phyloP scores from a whole-genome alignment of 2,113 vertebrate genomes.

The Oreochromis tanganicae region DNA sequence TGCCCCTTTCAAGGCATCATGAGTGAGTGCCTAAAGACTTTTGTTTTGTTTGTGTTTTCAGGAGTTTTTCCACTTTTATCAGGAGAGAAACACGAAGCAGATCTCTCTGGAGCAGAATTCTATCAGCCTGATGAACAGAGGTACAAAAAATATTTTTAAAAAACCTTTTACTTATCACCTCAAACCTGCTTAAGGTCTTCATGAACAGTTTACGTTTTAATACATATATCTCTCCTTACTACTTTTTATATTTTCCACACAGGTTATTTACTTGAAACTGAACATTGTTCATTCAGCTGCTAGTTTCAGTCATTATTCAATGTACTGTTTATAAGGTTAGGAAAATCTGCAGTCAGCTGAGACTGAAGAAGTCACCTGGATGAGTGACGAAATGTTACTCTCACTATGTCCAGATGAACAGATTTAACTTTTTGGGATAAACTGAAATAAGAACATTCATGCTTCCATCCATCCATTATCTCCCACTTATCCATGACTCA shows the following conservation, averaged over 20 bases:
- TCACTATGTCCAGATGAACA: not conserved
- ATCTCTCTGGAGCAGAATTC: constrained; percentile 64
- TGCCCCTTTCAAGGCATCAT: not conserved
- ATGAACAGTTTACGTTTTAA: not conserved
- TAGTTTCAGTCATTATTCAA: not conserved
- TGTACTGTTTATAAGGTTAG: not conserved
- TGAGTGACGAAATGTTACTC: not conserved
- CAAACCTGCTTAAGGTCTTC: not conserved
- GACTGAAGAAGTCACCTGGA: not conserved
- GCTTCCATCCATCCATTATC: not conserved
- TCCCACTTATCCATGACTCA: not conserved
- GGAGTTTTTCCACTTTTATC: constrained; percentile 84
- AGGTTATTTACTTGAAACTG: not conserved
- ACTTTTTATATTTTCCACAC: not conserved
- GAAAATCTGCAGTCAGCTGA: not conserved
- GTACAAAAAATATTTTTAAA: constrained; percentile 45
- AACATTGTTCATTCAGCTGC: not conserved
- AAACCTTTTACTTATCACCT: not conserved
- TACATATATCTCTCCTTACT: not conserved
- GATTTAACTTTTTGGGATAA: not conserved
- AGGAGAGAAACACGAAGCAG: constrained; percentile 59
- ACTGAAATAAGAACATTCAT: not conserved
- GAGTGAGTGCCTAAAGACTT: not conserved
- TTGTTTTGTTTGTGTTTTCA: constrained; percentile 31
- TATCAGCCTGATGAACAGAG: constrained; percentile 75